Base-by-base conservation (phyloP, 92 coral and sea anemone species). In the Palythoa caribaeorum region DNA sequence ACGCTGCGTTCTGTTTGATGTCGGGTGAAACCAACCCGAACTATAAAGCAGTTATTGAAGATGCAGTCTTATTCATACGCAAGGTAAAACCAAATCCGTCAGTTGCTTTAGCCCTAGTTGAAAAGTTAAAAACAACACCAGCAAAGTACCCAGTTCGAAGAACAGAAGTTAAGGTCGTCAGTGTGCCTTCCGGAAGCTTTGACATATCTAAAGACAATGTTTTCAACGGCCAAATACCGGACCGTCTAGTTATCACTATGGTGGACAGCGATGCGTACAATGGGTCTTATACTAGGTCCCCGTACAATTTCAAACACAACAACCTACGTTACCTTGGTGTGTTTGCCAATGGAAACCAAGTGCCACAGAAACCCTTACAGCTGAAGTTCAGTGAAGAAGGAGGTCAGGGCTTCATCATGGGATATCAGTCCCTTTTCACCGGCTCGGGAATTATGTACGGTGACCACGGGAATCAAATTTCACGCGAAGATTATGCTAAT, bases 41-140 rank as follows among this genome's bases (percentile, higher is more conserved):
- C 36, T 91, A 88, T 28, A 91, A 93, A 73, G 83, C 89, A 7
- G 87, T 88, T 48, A 73, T 91, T 52, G 93, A 89, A 76, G 92
- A 93, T 88, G 89, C 90, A 19, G 71, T 88, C 19, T 53, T 93
- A 76, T 90, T 87, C 17, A 88, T 91, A 51, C 88, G 92, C 28
- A 90, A 90, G 71, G 92, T 89, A 17, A 92, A 44, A 38, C 55
- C 73, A 21, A 69, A 28, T 69, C 38, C 39, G 0, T 69, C 73
- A 69, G 73, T 69, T 69, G 73, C 39, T 69, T 69, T 69, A 20
- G 73, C 39, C 28, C 73, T 69, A 20, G 73, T 69, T 28, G 73
- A 69, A 69, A 69, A 69, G 73, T 69, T 69, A 15, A 69, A 69
- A 20, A 69, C 73, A 69, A 69, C 73, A 35, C 73, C 73, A 69